Evolutionary conservation across 2,113 vertebrate genomes (phyloP).

Genomic region (Anas platyrhynchos): DNA sequence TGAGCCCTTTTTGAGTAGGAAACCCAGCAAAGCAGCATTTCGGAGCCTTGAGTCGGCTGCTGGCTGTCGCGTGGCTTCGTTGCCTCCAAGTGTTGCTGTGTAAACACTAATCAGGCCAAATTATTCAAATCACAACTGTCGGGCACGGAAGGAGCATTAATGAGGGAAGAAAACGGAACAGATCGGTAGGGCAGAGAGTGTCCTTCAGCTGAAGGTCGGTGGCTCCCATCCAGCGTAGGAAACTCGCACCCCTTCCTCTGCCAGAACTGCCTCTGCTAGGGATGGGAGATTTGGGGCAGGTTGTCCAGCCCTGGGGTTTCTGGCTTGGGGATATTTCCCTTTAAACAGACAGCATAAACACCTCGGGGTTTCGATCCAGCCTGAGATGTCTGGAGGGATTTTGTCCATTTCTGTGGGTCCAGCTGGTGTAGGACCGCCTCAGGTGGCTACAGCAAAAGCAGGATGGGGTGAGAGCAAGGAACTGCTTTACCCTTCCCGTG

Average conservation of each 20-base stretch:
- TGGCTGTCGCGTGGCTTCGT: not conserved
- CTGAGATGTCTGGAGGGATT: not conserved
- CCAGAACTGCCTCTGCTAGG: not conserved
- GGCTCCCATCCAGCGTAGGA: not conserved
- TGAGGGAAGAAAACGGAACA: not conserved
- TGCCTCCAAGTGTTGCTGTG: constrained; percentile 38
- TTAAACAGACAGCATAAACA: not conserved
- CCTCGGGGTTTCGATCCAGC: not conserved
- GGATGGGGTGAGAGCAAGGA: not conserved
- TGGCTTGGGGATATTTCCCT: not conserved
- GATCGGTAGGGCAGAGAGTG: constrained; percentile 5
- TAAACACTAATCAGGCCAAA: constrained; percentile 58
- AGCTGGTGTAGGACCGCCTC: not conserved
- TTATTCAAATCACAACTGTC: constrained; percentile 39
- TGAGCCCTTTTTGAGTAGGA: not conserved
- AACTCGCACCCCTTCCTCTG: not conserved
- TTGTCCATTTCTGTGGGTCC: not conserved
- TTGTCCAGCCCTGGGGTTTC: not conserved
- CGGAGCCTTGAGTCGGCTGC: not conserved
- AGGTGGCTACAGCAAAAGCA: not conserved
- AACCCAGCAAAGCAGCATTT: not conserved
- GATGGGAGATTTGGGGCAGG: not conserved
- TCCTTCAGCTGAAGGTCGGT: constrained; percentile 24
- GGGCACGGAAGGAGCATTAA: not conserved
- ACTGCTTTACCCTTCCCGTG: not conserved